Conservation (phyloP, 2,888 invertebrate species). For the Nemotelus pantherinus region DNA sequence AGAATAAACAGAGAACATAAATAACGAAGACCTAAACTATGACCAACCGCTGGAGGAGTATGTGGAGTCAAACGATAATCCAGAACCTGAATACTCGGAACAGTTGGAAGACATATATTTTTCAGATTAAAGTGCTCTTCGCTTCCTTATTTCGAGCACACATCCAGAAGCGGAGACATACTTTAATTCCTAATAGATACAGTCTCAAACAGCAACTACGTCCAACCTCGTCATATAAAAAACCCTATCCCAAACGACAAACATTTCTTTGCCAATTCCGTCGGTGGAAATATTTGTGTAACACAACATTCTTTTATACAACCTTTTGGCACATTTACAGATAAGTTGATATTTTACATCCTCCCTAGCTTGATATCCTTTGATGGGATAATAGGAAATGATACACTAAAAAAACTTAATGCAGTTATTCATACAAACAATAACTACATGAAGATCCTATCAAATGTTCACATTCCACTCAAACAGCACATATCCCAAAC, state of each 20-base stretch:
- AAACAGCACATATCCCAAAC: constrained; percentile 17
- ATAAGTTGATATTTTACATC: constrained; percentile 7
- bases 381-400: constrained; percentile 28
- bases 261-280: neutral
- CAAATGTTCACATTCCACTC: constrained; percentile 8
- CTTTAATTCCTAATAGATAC: constrained; percentile 22
- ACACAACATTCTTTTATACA: neutral
- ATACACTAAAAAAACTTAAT: neutral
- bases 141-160: constrained; percentile 20
- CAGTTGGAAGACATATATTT: constrained; percentile 26
- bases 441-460: constrained; percentile 8
- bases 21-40: neutral
- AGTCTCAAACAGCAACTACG: constrained; percentile 1
- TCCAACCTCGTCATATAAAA: constrained; percentile 14
- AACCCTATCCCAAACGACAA: neutral
- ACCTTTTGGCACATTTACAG: constrained; percentile 1
- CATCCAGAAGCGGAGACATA: constrained; percentile 7
- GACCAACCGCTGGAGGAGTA: neutral
- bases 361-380: constrained; percentile 17
- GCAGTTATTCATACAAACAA: constrained; percentile 18
- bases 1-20: neutral
- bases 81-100: neutral
- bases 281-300: constrained; percentile 3
- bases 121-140: constrained; percentile 21
- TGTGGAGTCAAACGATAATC: neutral